A percentile compares a stretch with the other conserved stretches of the same genome.
Evolutionary conservation across 2,888 invertebrate species (phyloP).

Genomic region (Strigamia maritima): DNA sequence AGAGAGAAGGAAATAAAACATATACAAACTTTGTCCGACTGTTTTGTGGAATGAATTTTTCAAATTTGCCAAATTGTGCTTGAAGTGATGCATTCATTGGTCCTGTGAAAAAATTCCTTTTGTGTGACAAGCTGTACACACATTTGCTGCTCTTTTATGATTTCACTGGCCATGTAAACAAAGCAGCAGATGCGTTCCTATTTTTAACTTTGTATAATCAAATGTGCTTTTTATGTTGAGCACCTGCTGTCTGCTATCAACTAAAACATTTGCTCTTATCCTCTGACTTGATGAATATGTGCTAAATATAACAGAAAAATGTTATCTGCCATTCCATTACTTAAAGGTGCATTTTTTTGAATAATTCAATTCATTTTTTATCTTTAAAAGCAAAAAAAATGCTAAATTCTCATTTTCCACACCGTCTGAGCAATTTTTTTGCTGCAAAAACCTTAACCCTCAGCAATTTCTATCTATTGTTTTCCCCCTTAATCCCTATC

Average conservation of each 20-base stretch:
- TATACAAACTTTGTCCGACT: too few species aligned
- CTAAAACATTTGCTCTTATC: neutral
- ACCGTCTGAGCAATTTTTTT: neutral
- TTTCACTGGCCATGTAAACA: neutral
- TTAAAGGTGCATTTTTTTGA: neutral
- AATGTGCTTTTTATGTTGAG: neutral
- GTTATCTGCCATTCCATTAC: neutral
- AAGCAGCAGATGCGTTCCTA: neutral
- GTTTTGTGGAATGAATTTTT: too few species aligned
- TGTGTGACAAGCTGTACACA: too few species aligned
- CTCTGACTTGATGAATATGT: neutral
- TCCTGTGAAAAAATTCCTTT: too few species aligned
- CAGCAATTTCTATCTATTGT: neutral
- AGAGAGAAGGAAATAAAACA: too few species aligned
- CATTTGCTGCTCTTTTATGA: too few species aligned
- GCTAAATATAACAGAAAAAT: neutral
- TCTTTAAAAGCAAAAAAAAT: neutral
- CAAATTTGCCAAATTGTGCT: too few species aligned
- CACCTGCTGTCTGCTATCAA: conserved; percentile 4
- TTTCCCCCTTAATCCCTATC: neutral
- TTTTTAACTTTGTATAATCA: neutral
- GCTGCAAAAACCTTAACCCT: neutral
- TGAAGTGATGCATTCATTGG: too few species aligned
- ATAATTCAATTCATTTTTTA: neutral
- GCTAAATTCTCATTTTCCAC: neutral